Base-by-base conservation (phyloP, 30 jellyfish, hydroid and myxozoan species). In the Aurelia sp. region DNA sequence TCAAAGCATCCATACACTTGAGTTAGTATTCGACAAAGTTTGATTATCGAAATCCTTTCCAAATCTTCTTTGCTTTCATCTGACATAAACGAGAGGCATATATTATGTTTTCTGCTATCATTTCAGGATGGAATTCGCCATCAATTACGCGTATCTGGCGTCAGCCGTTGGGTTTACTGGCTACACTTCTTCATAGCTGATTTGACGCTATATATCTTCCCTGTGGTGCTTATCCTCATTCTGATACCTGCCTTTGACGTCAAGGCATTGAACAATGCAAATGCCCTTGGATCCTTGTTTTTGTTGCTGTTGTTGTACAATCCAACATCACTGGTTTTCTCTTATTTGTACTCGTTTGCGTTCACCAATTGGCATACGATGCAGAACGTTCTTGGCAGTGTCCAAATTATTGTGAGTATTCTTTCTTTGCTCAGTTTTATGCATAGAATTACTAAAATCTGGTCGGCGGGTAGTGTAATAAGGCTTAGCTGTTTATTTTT, bases 41-140 rank as follows among this genome's bases (percentile, higher is more conserved):
- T 27, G 33, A 27, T 27, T 27, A 27, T 27, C 33, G 33, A 27
- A 2, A 27, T 27, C 33, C 33, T 71, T 35, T 12, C 33, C 33
- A 27, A 27, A 27, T 27, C 33, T 27, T 27, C 2, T 27, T 27
- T 27, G 2, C 33, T 27, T 13, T 71, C 16, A 2, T 27, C 33
- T 27, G 33, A 27, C 33, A 27, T 27, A 27, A 27, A 27, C 11
- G 6, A 11, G 60, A n/a, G 6, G 11, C 3, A 6, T 61, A 19
- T 12, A 62, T 20, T 13, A 0, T 3, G 0, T 50, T 59, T 18
- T 61, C 27, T 31, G 12, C 3, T 65, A 58, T 11, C 11, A 3
- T 73, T n/a, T 70, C 63, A 91, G 97, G 71, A 74, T 11, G 97
- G 97, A 27, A 20, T 91, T 17, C 97, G 97, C 40, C 97, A 91